phyloP scores from a whole-genome alignment of 2,888 invertebrate genomes.

The Mythimna impura region DNA sequence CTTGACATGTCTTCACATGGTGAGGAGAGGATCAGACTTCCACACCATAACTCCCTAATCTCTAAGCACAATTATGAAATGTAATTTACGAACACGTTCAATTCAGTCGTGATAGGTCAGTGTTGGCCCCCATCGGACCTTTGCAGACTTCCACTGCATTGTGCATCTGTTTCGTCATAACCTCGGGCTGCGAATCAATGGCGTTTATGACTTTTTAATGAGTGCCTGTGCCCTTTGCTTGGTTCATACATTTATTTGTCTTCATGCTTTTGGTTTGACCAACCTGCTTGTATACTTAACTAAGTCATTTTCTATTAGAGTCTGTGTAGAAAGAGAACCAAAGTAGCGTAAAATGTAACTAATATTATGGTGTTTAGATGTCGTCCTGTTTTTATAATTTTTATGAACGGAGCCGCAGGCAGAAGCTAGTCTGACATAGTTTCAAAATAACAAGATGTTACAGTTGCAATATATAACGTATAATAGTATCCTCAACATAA shows the following conservation, averaged over 20 bases:
- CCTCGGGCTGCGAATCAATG: conserved; percentile 19
- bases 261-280: neutral
- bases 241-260: neutral
- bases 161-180: conserved; percentile 54
- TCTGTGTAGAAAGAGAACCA: too few species aligned
- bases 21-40: neutral
- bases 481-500: too few species aligned
- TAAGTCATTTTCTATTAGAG: too few species aligned
- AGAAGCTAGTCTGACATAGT: too few species aligned
- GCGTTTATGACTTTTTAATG: conserved; percentile 36
- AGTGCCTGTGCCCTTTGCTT: conserved; percentile 4
- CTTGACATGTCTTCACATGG: neutral
- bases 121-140: conserved; percentile 36
- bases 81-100: conserved; percentile 34
- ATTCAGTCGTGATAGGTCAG: conserved; percentile 59
- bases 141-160: conserved; percentile 42
- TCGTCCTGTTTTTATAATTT: too few species aligned
- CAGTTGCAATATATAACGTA: too few species aligned
- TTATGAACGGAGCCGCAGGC: too few species aligned
- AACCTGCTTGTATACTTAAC: neutral
- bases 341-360: too few species aligned
- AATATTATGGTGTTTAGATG: too few species aligned
- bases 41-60: conserved; percentile 13
- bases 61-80: conserved; percentile 18
- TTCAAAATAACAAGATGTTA: too few species aligned